A percentile compares a stretch with the other conserved stretches of the same genome.
These are phyloP conservation scores for Gryon sp. DNA, from an alignment of 1,140 invertebrate species.

Conservation along the genomic window DNA sequence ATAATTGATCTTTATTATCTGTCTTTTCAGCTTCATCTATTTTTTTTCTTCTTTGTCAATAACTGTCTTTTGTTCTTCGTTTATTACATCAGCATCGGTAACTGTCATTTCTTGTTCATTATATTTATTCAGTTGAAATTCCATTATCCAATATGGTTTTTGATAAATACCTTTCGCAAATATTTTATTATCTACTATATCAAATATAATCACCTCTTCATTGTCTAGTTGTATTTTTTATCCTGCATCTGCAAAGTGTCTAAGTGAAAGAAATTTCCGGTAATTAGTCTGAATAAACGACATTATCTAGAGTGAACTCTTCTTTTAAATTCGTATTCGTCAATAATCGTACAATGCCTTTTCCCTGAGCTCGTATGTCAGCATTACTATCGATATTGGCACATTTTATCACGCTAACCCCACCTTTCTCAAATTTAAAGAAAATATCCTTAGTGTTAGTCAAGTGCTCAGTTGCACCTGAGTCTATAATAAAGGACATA, in stretches of 20 bases:
- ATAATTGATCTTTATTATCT: too few relatives aligned
- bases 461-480: too few relatives aligned
- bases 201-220: background rate
- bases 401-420: background rate
- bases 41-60: too few relatives aligned
- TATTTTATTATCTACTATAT: background rate
- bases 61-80: too few relatives aligned
- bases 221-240: background rate
- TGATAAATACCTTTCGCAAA: background rate
- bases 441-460: too few relatives aligned
- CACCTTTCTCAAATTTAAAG: background rate
- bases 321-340: background rate
- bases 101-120: too few relatives aligned
- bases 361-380: background rate
- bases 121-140: too few relatives aligned
- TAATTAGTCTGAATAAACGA: constrained; percentile 5
- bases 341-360: background rate
- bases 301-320: background rate
- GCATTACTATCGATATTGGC: constrained; percentile 4
- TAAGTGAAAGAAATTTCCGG: constrained; percentile 7
- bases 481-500: too few relatives aligned
- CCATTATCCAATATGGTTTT: too few relatives aligned
- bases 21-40: too few relatives aligned
- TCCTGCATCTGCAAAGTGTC: background rate
- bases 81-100: too few relatives aligned